Conservation (phyloP, 2,797 vertebrate genomes). For the Lepus townsendii region DNA sequence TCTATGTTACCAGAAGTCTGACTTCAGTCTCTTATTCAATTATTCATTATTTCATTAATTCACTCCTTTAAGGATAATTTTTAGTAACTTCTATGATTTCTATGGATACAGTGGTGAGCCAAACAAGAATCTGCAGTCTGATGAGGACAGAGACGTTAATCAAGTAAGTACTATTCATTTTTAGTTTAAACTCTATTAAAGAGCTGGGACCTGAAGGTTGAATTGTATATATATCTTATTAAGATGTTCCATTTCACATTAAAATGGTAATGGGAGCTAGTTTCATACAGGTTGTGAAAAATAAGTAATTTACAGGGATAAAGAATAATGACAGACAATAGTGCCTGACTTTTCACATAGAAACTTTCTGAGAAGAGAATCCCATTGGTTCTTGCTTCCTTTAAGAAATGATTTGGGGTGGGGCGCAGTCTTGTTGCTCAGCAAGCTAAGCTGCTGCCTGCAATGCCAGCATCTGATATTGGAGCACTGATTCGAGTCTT, state of each 20-base stretch:
- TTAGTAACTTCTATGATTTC: background rate
- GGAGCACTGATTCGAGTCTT: too few relatives aligned
- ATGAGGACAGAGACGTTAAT: background rate
- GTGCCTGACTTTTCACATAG: background rate
- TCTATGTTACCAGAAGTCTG: background rate
- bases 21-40: background rate
- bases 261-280: background rate
- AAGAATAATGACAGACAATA: background rate
- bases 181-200: background rate
- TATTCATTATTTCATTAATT: background rate
- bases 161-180: background rate
- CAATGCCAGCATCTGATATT: too few relatives aligned
- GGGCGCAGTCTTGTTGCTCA: too few relatives aligned
- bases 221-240: background rate
- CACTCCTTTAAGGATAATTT: background rate
- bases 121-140: background rate
- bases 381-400: background rate
- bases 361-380: background rate
- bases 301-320: background rate
- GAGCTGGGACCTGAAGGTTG: background rate
- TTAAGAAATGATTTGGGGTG: background rate
- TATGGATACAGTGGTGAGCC: background rate
- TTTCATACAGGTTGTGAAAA: background rate
- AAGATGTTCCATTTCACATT: conserved; percentile 16
- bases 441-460: too few relatives aligned